phyloP scores from a whole-genome alignment of 2,888 invertebrate species.

The Pollenia amentaria region DNA sequence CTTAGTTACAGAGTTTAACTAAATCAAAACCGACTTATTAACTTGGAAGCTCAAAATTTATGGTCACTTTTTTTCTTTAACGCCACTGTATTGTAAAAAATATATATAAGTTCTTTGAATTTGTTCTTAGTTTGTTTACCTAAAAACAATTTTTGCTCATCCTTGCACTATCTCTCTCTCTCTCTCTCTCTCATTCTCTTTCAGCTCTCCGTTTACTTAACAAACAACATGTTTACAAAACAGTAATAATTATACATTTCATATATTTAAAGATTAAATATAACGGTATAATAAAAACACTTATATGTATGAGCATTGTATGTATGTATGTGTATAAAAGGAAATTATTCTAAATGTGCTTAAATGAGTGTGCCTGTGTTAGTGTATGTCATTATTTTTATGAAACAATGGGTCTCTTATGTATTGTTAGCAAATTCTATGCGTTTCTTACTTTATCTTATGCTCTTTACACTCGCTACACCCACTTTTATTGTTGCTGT shows the following conservation, averaged over 20 bases:
- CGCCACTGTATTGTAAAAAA: too few species aligned
- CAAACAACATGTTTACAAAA: background rate
- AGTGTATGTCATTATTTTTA: slow-evolving; percentile 33
- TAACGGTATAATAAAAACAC: background rate
- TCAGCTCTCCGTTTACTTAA: too few species aligned
- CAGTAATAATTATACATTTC: slow-evolving; percentile 44
- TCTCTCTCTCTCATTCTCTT: background rate
- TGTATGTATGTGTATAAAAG: background rate
- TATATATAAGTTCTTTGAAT: background rate
- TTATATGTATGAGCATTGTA: background rate
- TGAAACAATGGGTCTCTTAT: slow-evolving; percentile 49
- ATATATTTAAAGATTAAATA: slow-evolving; percentile 1
- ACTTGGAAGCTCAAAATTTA: too few species aligned
- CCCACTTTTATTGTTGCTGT: slow-evolving; percentile 22
- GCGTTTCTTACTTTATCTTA: slow-evolving; percentile 8
- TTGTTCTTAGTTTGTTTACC: background rate
- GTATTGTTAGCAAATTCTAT: slow-evolving; percentile 56
- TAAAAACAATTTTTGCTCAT: background rate
- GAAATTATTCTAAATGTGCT: slow-evolving; percentile 32
- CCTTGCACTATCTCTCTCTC: background rate
- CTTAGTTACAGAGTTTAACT: too few species aligned
- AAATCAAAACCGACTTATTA: too few species aligned
- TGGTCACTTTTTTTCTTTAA: too few species aligned
- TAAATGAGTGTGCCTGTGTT: background rate
- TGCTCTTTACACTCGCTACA: slow-evolving; percentile 17